These are phyloP conservation scores for Nothocercus julius DNA, from an alignment of 2,113 vertebrate genomes.

Conservation along the genomic window DNA sequence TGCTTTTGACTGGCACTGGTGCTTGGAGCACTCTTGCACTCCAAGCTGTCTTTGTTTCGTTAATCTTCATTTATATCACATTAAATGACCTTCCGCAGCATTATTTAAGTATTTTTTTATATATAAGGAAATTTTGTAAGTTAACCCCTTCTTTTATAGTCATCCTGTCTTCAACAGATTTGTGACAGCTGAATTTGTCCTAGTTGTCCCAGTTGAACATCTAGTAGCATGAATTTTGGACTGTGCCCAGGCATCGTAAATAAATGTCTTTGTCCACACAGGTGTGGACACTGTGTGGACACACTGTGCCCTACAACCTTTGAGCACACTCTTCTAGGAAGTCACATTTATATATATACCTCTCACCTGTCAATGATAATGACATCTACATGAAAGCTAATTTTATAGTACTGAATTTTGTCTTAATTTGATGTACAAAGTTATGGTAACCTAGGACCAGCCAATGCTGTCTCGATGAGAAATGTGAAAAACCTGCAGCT, in stretches of 20 bases:
- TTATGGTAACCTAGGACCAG: not conserved
- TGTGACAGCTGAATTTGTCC: not conserved
- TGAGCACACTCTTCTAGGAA: not conserved
- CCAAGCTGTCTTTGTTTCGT: not conserved
- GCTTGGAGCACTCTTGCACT: not conserved
- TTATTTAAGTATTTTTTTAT: not conserved
- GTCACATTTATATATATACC: not conserved
- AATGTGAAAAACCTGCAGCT: not conserved
- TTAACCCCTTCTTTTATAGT: not conserved
- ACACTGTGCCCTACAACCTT: not conserved
- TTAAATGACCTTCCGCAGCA: not conserved
- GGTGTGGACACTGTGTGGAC: no score
- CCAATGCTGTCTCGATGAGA: not conserved
- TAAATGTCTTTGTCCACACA: conserved; percentile 2
- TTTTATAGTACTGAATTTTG: not conserved
- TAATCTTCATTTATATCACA: not conserved
- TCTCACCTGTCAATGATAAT: not conserved
- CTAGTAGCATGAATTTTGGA: not conserved
- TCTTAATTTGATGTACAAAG: not conserved
- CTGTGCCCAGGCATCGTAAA: not conserved
- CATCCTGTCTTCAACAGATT: accelerated
- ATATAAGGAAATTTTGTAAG: not conserved
- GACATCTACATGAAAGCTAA: not conserved
- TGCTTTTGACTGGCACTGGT: conserved; percentile 13
- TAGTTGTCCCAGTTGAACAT: not conserved